Evolutionary conservation across 2,113 vertebrate species (phyloP).

Genomic region (Zosterops borbonicus): DNA sequence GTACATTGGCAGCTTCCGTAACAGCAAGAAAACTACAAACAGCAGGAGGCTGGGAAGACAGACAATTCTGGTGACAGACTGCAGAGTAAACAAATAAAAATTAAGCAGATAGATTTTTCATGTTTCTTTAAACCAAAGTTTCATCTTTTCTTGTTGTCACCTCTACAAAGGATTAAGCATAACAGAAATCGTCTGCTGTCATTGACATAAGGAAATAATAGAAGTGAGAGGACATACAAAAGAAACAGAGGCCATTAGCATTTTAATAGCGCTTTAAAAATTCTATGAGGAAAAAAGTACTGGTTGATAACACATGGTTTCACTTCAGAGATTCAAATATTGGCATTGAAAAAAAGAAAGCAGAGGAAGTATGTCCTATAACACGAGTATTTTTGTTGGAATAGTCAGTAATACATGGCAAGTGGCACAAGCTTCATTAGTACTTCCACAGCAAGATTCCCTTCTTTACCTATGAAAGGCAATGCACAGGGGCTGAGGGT

Average conservation of each 20-base stretch:
- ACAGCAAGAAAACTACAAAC: background rate
- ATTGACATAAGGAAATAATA: background rate
- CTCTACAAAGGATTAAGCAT: background rate
- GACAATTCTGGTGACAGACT: background rate
- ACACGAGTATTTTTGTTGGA: background rate
- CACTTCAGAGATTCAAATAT: background rate
- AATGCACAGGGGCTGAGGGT: background rate
- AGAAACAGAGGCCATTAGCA: background rate
- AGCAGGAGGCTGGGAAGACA: constrained; percentile 15
- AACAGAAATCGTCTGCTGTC: background rate
- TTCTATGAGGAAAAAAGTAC: background rate
- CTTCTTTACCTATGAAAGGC: background rate
- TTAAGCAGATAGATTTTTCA: background rate
- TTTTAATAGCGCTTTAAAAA: background rate
- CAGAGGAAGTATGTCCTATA: background rate
- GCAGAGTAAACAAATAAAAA: background rate
- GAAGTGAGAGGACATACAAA: background rate
- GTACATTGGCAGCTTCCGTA: background rate
- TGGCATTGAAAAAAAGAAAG: background rate
- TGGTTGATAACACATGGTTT: background rate
- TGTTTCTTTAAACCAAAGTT: background rate
- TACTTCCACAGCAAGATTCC: background rate
- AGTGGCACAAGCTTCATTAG: background rate
- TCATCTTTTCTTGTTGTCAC: background rate
- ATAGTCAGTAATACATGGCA: background rate